phyloP scores from a whole-genome alignment of 2,797 vertebrate species.

The Pseudochirops cupreus region DNA sequence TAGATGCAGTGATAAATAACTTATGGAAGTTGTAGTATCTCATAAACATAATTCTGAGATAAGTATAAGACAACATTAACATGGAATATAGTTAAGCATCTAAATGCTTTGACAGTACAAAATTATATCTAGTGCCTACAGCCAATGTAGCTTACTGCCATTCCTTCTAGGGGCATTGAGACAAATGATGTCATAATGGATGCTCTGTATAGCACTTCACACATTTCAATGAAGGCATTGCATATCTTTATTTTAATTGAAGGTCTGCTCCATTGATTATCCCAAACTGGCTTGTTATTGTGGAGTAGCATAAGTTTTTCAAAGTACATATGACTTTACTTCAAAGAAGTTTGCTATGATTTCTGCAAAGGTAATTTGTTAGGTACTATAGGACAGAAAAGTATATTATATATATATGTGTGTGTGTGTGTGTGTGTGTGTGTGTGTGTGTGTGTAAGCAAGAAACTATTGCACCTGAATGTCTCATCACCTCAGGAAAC shows the following conservation, averaged over 20 bases:
- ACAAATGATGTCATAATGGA: slow-evolving; percentile 1
- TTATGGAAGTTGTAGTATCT: slow-evolving; percentile 7
- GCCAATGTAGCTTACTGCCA: not conserved
- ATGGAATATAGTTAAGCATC: slow-evolving; percentile 14
- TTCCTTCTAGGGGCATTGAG: slow-evolving; percentile 30
- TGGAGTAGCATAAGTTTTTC: slow-evolving; percentile 23
- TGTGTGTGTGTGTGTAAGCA: too few relatives aligned
- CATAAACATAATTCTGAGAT: not conserved
- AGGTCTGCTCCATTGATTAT: not conserved
- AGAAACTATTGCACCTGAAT: slow-evolving; percentile 17
- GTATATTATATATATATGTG: too few relatives aligned
- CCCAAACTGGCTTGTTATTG: not conserved
- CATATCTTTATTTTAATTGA: slow-evolving; percentile 33
- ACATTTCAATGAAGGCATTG: slow-evolving; percentile 35
- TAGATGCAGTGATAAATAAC: not conserved
- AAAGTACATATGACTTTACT: not conserved
- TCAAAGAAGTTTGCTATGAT: slow-evolving; percentile 14
- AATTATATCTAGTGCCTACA: not conserved
- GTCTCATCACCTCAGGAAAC: slow-evolving; percentile 23
- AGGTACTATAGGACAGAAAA: not conserved
- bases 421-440: too few relatives aligned
- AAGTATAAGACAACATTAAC: not conserved
- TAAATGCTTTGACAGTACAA: not conserved
- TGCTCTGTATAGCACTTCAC: not conserved
- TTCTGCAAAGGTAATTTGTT: slow-evolving; percentile 29